These are phyloP conservation scores for Eledona agricola DNA, from an alignment of 2,888 invertebrate genomes.

Conservation along the genomic window DNA sequence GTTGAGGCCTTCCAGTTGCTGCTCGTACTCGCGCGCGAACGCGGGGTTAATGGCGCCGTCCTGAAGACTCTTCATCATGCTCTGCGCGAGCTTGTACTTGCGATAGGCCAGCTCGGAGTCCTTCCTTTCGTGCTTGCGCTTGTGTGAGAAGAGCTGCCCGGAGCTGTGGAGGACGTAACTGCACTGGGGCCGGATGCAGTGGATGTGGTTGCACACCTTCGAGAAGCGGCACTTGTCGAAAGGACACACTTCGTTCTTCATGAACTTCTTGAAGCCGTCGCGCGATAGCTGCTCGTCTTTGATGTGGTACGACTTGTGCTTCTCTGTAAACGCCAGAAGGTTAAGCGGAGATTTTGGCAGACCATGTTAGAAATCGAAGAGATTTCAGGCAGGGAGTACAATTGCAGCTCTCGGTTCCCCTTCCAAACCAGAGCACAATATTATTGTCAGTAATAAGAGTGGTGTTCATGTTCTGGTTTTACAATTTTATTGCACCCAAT, in stretches of 20 bases:
- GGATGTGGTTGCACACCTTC: slow-evolving; percentile 96
- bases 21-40: slow-evolving; percentile 65
- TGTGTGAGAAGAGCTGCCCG: slow-evolving; percentile 96
- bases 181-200: slow-evolving; percentile 95
- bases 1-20: slow-evolving; percentile 58
- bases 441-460: too few relatives aligned
- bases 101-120: slow-evolving; percentile 90
- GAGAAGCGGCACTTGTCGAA: slow-evolving; percentile 94
- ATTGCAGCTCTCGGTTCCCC: too few relatives aligned
- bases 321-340: slow-evolving; percentile 86
- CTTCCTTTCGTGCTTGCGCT: slow-evolving; percentile 95
- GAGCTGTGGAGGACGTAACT: slow-evolving; percentile 96
- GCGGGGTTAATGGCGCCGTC: slow-evolving; percentile 63
- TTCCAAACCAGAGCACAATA: too few relatives aligned
- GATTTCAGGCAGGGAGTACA: too few relatives aligned
- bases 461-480: too few relatives aligned
- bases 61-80: slow-evolving; percentile 68
- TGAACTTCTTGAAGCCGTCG: slow-evolving; percentile 98
- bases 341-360: too few relatives aligned
- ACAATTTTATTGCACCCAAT: too few relatives aligned
- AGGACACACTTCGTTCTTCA: slow-evolving; percentile 94
- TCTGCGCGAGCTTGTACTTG: slow-evolving; percentile 72
- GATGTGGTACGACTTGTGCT: slow-evolving; percentile 98
- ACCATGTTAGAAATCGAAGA: too few relatives aligned
- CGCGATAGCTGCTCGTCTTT: slow-evolving; percentile 95